These are phyloP conservation scores for Mycalesis mineus DNA, from an alignment of 2,888 invertebrate species.

Conservation along the genomic window DNA sequence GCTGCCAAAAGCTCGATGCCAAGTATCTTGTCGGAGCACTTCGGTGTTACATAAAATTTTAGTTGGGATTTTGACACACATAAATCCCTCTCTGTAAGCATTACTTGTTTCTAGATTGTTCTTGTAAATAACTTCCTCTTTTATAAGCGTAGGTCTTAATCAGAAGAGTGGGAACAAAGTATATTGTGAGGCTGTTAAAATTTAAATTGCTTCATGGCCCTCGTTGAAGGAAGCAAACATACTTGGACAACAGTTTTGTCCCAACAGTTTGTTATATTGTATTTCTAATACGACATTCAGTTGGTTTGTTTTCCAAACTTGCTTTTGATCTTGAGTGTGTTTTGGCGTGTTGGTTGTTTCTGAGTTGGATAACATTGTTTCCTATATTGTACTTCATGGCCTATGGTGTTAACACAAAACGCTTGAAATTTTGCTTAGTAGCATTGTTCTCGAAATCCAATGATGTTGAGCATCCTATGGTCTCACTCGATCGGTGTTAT, in stretches of 20 bases:
- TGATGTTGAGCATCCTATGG: no score
- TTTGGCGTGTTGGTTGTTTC: background rate
- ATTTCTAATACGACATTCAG: background rate
- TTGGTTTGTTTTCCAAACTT: constrained; percentile 1
- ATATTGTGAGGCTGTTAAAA: background rate
- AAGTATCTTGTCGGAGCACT: constrained; percentile 24
- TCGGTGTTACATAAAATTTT: constrained; percentile 18
- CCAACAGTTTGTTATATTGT: background rate
- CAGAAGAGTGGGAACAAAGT: background rate
- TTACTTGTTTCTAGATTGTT: background rate
- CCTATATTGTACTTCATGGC: background rate
- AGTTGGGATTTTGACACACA: constrained; percentile 10
- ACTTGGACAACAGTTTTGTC: background rate
- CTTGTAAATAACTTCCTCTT: background rate
- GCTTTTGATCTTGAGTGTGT: background rate
- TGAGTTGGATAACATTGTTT: constrained; percentile 8
- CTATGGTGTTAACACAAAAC: background rate
- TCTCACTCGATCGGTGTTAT: no score
- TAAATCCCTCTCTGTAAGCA: background rate
- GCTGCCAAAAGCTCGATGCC: constrained; percentile 23
- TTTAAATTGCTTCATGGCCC: background rate
- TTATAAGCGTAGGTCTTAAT: background rate
- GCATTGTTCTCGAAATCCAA: background rate
- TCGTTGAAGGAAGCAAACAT: background rate
- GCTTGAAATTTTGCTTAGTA: background rate